These are phyloP conservation scores for Holothuria scabra DNA, from an alignment of 53 echinoderm and acorn worm species.

Conservation along the genomic window DNA sequence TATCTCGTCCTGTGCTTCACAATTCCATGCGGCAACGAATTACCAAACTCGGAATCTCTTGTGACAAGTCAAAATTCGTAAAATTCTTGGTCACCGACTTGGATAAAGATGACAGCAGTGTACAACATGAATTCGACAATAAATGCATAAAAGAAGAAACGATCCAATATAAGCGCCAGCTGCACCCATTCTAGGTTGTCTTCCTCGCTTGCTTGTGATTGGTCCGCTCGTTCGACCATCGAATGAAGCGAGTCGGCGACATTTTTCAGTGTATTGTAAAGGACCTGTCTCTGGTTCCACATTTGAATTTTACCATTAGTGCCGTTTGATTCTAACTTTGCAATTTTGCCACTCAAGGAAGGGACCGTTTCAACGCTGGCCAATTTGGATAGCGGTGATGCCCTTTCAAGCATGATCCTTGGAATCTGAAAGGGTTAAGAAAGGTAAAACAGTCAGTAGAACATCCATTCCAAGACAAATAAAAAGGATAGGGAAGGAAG, in stretches of 20 bases:
- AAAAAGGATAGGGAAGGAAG: no score
- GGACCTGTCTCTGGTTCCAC: neutral
- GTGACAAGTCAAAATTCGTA: slow-evolving; percentile 10
- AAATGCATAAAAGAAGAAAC: slow-evolving; percentile 81
- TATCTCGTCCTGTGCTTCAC: no score
- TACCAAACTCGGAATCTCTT: no score
- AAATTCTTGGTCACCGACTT: slow-evolving; percentile 25
- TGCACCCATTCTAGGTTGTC: slow-evolving; percentile 77
- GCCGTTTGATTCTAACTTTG: slow-evolving; percentile 1
- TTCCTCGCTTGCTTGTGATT: slow-evolving; percentile 69
- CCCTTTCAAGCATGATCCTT: slow-evolving; percentile 78
- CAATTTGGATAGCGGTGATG: neutral
- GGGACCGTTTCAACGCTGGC: neutral
- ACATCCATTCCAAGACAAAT: no score
- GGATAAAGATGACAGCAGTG: neutral
- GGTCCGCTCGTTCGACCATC: slow-evolving; percentile 68
- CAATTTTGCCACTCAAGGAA: slow-evolving; percentile 23
- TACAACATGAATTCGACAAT: neutral
- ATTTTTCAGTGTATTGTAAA: slow-evolving; percentile 8
- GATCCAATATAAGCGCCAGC: slow-evolving; percentile 83
- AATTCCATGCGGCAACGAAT: no score
- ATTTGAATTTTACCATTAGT: neutral
- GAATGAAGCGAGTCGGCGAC: slow-evolving; percentile 8
- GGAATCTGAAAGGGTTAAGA: slow-evolving; percentile 49
- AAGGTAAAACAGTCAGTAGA: no score